Percentiles rank a stretch among this genome's conserved stretches.
Evolutionary conservation across 2,797 vertebrate species (phyloP).

Genomic region (Epinephelus malabaricus): DNA sequence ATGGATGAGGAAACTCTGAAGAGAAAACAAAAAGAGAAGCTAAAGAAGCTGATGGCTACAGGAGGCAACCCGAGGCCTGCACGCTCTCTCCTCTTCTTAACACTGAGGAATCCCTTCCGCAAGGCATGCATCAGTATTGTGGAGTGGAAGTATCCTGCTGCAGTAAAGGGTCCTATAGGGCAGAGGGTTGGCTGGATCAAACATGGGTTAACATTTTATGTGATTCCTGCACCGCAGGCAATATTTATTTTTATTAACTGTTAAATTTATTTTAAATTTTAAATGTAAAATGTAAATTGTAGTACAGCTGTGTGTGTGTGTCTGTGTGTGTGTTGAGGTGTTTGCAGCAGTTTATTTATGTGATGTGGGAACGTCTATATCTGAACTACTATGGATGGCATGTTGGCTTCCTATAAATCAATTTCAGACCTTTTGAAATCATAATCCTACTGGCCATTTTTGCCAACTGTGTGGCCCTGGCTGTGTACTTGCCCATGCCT

Average conservation of each 20-base stretch:
- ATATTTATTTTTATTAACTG: background rate
- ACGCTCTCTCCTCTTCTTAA: constrained; percentile 92
- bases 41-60: constrained; percentile 90
- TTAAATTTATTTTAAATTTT: background rate
- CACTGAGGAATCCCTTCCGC: constrained; percentile 90
- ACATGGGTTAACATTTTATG: background rate
- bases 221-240: background rate
- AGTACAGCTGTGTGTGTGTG: background rate
- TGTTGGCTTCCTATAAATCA: constrained; percentile 51
- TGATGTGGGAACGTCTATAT: background rate
- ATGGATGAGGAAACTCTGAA: constrained; percentile 90
- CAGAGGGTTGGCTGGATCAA: background rate
- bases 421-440: constrained; percentile 92
- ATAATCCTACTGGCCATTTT: constrained; percentile 94
- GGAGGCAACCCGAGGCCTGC: constrained; percentile 89
- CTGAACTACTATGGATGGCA: background rate
- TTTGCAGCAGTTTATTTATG: background rate
- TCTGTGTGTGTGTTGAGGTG: background rate
- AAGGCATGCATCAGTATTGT: constrained; percentile 94
- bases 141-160: constrained; percentile 96
- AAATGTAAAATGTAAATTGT: background rate
- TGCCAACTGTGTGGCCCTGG: constrained; percentile 91
- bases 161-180: background rate
- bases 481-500: constrained; percentile 94
- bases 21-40: constrained; percentile 88